These are phyloP conservation scores for Aselliscus stoliczkanus DNA, from an alignment of 2,797 vertebrate species.

Conservation along the genomic window DNA sequence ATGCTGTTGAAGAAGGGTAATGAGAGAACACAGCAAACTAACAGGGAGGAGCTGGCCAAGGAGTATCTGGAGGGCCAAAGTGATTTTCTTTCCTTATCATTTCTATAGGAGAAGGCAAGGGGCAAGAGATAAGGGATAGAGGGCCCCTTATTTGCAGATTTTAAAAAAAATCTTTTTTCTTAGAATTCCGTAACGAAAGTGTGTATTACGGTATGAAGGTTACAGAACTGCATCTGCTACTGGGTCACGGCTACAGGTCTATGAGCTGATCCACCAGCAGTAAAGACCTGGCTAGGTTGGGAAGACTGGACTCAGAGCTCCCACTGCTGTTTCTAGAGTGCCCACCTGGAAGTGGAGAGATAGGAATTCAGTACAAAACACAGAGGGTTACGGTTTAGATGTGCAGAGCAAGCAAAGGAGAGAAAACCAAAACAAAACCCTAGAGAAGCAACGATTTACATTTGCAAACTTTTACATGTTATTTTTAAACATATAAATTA, in stretches of 20 bases:
- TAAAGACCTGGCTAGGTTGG: slow-evolving; percentile 99
- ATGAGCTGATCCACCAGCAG: slow-evolving; percentile 99
- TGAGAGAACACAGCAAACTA: slow-evolving; percentile 54
- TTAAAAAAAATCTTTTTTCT: slow-evolving; percentile 77
- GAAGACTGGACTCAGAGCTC: slow-evolving; percentile 99
- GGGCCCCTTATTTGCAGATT: slow-evolving; percentile 74
- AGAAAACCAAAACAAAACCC: slow-evolving; percentile 74
- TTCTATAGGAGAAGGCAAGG: slow-evolving; percentile 74
- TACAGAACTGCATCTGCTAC: slow-evolving; percentile 86
- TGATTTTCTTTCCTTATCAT: slow-evolving; percentile 72
- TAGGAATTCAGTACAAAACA: slow-evolving; percentile 84
- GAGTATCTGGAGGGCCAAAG: slow-evolving; percentile 67
- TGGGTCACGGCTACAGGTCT: slow-evolving; percentile 94
- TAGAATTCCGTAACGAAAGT: slow-evolving; percentile 79
- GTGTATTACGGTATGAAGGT: slow-evolving; percentile 82
- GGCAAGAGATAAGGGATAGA: slow-evolving; percentile 77
- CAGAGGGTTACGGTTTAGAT: slow-evolving; percentile 79
- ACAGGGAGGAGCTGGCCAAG: slow-evolving; percentile 65
- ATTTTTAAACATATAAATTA: slow-evolving; percentile 31
- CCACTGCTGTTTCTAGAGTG: slow-evolving; percentile 99
- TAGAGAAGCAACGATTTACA: slow-evolving; percentile 75
- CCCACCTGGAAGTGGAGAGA: slow-evolving; percentile 98
- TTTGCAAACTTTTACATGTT: slow-evolving; percentile 49
- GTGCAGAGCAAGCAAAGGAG: slow-evolving; percentile 77
- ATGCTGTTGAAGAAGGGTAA: slow-evolving; percentile 60